Evolutionary conservation across 2,888 invertebrate genomes (phyloP).

Genomic region (Branchipolynoe longqiensis): DNA sequence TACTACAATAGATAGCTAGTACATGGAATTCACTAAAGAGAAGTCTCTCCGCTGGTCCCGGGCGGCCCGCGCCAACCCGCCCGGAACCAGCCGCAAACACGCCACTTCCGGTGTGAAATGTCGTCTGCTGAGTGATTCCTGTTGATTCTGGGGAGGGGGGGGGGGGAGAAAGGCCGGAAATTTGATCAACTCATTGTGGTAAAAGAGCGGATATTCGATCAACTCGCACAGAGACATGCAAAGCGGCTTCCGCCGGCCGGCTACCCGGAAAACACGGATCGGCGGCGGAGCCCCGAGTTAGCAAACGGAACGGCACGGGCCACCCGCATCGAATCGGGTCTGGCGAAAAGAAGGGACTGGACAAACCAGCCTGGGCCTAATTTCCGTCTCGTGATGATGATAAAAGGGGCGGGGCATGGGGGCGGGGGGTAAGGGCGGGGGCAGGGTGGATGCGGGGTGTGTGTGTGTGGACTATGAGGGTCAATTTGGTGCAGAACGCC

Average conservation of each 20-base stretch:
- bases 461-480: too few species aligned
- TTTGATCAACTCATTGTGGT: too few species aligned
- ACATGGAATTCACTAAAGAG: too few species aligned
- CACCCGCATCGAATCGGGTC: background rate
- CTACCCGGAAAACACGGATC: conserved; percentile 32
- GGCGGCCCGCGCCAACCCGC: too few species aligned
- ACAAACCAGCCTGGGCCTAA: background rate
- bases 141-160: too few species aligned
- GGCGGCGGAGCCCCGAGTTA: background rate
- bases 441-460: background rate
- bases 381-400: background rate
- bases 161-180: conserved; percentile 14
- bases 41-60: background rate
- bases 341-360: background rate
- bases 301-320: background rate
- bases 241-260: conserved; percentile 27
- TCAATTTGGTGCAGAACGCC: too few species aligned
- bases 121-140: conserved; percentile 7
- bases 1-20: too few species aligned
- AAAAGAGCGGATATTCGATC: conserved; percentile 53
- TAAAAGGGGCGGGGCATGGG: background rate
- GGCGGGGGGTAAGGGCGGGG: too few species aligned
- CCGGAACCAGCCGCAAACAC: too few species aligned
- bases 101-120: conserved; percentile 23
- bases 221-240: conserved; percentile 51